Evolutionary conservation across 2,888 invertebrate species (phyloP).

Genomic region (Noctua janthina): DNA sequence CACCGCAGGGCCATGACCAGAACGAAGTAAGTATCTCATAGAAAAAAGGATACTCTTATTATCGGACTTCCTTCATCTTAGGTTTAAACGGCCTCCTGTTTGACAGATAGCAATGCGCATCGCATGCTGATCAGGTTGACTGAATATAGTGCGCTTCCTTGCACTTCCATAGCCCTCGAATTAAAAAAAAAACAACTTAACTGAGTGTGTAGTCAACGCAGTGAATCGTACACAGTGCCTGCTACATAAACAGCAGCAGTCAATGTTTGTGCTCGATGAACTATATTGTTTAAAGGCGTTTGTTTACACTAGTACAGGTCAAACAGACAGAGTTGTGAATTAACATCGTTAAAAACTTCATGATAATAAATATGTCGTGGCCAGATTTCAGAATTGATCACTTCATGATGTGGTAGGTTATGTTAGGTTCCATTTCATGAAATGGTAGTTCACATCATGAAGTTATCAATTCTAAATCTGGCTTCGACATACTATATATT

Average conservation of each 20-base stretch:
- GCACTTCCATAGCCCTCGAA: not conserved
- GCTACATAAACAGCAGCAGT: constrained; percentile 13
- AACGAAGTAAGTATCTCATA: constrained; percentile 76
- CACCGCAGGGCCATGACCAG: constrained; percentile 81
- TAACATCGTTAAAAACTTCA: constrained; percentile 1
- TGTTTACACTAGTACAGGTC: not conserved
- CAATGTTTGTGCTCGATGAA: constrained; percentile 25
- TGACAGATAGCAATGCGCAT: not conserved
- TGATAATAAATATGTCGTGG: not conserved
- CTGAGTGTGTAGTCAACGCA: constrained; percentile 6
- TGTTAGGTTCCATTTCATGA: not conserved
- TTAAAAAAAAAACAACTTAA: constrained; percentile 25
- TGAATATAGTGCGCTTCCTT: constrained; percentile 6
- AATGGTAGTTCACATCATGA: not conserved
- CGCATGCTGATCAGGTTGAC: constrained; percentile 12
- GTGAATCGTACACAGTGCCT: not conserved
- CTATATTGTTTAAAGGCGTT: constrained; percentile 27
- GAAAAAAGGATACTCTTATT: not conserved
- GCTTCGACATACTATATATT: not conserved
- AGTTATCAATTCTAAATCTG: not conserved
- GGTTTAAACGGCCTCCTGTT: not conserved
- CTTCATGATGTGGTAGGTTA: not conserved
- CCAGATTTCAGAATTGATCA: not conserved
- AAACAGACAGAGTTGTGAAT: constrained; percentile 24
- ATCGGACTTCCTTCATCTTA: not conserved